Evolutionary conservation across 2,113 vertebrate species (phyloP).

Genomic region (Poeciliopsis occidentalis): DNA sequence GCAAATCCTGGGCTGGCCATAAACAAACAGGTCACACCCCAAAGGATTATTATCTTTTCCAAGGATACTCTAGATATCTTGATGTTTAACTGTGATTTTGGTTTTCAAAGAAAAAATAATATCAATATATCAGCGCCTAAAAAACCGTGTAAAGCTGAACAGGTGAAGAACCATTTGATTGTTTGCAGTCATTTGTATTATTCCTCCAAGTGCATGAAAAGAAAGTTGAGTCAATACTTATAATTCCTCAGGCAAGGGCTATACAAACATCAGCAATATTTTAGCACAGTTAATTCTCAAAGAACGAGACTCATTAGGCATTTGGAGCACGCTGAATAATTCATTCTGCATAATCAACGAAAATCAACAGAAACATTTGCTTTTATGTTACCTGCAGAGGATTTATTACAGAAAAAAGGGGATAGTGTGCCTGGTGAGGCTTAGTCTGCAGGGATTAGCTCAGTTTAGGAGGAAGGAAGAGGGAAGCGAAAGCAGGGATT

Average conservation of each 20-base stretch:
- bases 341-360: slow-evolving; percentile 52
- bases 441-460: neutral
- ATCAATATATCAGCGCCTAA: neutral
- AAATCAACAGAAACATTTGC: slow-evolving; percentile 53
- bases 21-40: slow-evolving; percentile 50
- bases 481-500: neutral
- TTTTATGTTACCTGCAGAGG: slow-evolving; percentile 33
- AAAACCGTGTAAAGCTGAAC: neutral
- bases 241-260: slow-evolving; percentile 29
- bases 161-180: slow-evolving; percentile 28
- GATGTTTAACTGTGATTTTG: slow-evolving; percentile 3
- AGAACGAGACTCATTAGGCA: slow-evolving; percentile 43
- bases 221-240: slow-evolving; percentile 37
- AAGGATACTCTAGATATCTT: neutral
- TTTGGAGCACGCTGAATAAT: slow-evolving; percentile 60
- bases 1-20: slow-evolving; percentile 4
- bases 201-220: slow-evolving; percentile 21
- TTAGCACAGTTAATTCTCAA: slow-evolving; percentile 29
- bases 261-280: slow-evolving; percentile 52
- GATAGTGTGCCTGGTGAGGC: slow-evolving; percentile 5
- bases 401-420: slow-evolving; percentile 5
- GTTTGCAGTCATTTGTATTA: slow-evolving; percentile 13
- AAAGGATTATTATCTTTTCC: slow-evolving; percentile 4
- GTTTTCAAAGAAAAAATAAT: neutral
- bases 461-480: neutral